Evolutionary conservation across 2,888 invertebrate genomes (phyloP).

Genomic region (Synergus laeviventris): DNA sequence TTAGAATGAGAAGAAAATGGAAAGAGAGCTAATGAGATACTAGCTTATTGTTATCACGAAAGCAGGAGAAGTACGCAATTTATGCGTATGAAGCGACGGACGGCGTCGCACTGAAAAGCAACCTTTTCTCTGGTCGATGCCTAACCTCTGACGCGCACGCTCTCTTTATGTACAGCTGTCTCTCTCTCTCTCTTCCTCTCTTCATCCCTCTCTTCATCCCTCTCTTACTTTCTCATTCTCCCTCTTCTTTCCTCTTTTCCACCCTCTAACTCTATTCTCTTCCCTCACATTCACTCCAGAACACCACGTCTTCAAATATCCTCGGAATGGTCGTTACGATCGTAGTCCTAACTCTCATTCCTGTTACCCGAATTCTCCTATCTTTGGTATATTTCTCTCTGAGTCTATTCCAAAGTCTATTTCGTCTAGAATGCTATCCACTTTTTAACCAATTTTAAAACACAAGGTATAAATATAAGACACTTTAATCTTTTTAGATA

Average conservation of each 20-base stretch:
- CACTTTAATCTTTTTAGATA: too few relatives aligned
- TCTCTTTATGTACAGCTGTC: conserved; percentile 39
- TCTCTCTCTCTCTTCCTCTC: neutral
- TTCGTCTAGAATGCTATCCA: neutral
- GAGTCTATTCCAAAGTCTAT: neutral
- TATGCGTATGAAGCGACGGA: conserved; percentile 63
- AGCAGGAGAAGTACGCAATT: conserved; percentile 51
- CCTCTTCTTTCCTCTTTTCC: neutral
- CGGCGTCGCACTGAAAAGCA: conserved; percentile 65
- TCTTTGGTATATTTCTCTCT: conserved; percentile 7
- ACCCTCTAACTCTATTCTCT: neutral
- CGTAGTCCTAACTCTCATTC: neutral
- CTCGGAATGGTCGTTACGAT: neutral
- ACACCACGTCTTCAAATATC: neutral
- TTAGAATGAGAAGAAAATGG: neutral
- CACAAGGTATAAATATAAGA: too few relatives aligned
- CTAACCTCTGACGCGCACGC: conserved; percentile 64
- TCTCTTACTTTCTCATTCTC: neutral
- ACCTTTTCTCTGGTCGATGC: conserved; percentile 67
- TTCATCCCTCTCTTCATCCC: neutral
- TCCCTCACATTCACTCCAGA: neutral
- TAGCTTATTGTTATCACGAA: conserved; percentile 18
- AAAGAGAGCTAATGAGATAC: conserved; percentile 14
- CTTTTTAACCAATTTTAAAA: too few relatives aligned
- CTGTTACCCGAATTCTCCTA: conserved; percentile 8